These are phyloP conservation scores for Percina caprodes DNA, from an alignment of 2,113 vertebrate species.

Conservation along the genomic window DNA sequence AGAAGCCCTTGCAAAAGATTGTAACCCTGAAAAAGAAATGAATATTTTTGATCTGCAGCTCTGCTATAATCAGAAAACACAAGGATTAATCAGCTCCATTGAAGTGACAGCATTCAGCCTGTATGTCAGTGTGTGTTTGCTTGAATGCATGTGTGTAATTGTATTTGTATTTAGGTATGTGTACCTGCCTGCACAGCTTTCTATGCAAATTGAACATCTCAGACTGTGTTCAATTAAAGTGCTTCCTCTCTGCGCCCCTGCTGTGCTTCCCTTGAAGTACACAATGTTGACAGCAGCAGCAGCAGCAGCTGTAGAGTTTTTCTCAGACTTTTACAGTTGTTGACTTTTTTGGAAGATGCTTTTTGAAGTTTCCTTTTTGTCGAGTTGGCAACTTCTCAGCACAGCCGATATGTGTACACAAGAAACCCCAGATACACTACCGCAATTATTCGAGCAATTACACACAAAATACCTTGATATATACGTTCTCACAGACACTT, in stretches of 20 bases:
- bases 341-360: conserved; percentile 41
- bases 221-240: conserved; percentile 61
- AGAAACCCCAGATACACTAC: not conserved
- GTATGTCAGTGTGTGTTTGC: not conserved
- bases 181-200: conserved; percentile 21
- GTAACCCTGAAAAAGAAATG: not conserved
- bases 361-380: conserved; percentile 62
- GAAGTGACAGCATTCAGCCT: conserved; percentile 21
- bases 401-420: not conserved
- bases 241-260: conserved; percentile 44
- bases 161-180: not conserved
- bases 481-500: conserved; percentile 3
- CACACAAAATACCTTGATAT: conserved; percentile 22
- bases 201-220: conserved; percentile 49
- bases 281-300: conserved; percentile 53
- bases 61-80: conserved; percentile 28
- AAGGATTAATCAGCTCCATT: conserved; percentile 6
- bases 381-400: conserved; percentile 39
- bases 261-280: conserved; percentile 62
- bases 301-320: conserved; percentile 25
- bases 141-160: not conserved
- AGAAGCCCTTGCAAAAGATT: conserved; percentile 5
- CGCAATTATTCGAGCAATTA: conserved; percentile 11
- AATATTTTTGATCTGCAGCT: conserved; percentile 23
- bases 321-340: conserved; percentile 48